These are phyloP conservation scores for Isoperla grammatica DNA, from an alignment of 2,888 invertebrate species.

Conservation along the genomic window DNA sequence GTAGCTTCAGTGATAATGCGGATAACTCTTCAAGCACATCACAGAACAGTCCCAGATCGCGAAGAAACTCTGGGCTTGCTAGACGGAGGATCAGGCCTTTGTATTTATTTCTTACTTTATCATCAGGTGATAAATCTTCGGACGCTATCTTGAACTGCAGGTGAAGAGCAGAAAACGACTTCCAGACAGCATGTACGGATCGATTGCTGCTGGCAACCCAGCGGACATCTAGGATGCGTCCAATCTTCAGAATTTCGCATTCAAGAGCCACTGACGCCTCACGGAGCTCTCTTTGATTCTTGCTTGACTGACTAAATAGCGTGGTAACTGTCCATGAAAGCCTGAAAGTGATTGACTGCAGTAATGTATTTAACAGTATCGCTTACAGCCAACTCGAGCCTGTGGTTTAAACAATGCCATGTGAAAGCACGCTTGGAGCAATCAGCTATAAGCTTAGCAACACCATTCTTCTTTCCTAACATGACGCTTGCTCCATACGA, in stretches of 20 bases:
- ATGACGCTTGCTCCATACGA: slow-evolving; percentile 25
- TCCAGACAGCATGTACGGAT: slow-evolving; percentile 26
- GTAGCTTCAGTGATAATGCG: background rate
- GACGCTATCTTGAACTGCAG: background rate
- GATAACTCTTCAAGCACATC: background rate
- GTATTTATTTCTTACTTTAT: background rate
- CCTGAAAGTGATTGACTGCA: slow-evolving; percentile 29
- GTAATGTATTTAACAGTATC: slow-evolving; percentile 25
- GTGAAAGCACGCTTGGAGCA: slow-evolving; percentile 22
- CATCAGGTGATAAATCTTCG: background rate
- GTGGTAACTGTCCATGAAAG: slow-evolving; percentile 29
- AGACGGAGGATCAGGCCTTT: background rate
- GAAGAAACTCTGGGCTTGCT: background rate
- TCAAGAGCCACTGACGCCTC: slow-evolving; percentile 20
- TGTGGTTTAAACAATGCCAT: slow-evolving; percentile 30
- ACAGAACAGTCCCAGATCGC: background rate
- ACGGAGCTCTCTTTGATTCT: slow-evolving; percentile 27
- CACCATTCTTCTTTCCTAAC: slow-evolving; percentile 29
- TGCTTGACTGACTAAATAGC: slow-evolving; percentile 25
- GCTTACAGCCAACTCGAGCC: too few species aligned
- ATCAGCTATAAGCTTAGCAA: slow-evolving; percentile 23
- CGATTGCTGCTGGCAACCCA: slow-evolving; percentile 27
- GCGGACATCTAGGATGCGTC: slow-evolving; percentile 23
- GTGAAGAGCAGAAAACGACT: slow-evolving; percentile 21
- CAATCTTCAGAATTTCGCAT: slow-evolving; percentile 27